Base-by-base conservation (phyloP, 2,797 vertebrate species). In the Peromyscus aztecus region DNA sequence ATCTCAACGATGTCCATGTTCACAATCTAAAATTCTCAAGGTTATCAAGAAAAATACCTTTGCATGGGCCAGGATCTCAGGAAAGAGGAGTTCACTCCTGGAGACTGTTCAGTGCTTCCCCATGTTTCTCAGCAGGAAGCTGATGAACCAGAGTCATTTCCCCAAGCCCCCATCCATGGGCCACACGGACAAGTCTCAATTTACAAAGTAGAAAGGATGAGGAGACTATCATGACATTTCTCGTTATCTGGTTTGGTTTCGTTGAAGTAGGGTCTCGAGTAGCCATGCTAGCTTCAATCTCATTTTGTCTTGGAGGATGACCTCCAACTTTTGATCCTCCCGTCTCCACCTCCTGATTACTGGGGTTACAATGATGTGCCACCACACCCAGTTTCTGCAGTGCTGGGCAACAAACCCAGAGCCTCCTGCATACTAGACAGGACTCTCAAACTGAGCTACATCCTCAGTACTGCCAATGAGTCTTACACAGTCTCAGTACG, bases 1-100 rank as follows among this genome's bases (percentile, higher is more conserved):
- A 46, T 87, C 88, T 89, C 91, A 49, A 76, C 14, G 40, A 10
- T 55, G 34, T 95, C 78, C 57, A n/a, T 69, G 69, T 95, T 43
- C 23, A 57, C 52, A 43, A 86, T 71, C 31, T 75, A 61, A 80
- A 89, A 77, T 78, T 65, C 14, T 95, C 82, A 59, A 86, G 40
- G 55, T 90, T 78, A 76, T 59, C 73, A 75, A 94, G 55, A 69
- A 57, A 90, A 89, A 12, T 29, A 24, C 49, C 83, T 80, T 80
- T 46, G 40, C 61, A 49, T 83, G 13, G 31, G 34, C 52, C 52
- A 90, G 69, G 1, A 13, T 49, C 78, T 91, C 82, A 63, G 4
- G 2, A 69, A 82, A 59, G 67, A 89, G 23, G 49, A 69, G 67
- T 89, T 85, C 8, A 29, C 46, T 63, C n/a, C 52, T 6, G 40